Evolutionary conservation across 1,140 invertebrate genomes (phyloP).

Genomic region (Papilio machaon): DNA sequence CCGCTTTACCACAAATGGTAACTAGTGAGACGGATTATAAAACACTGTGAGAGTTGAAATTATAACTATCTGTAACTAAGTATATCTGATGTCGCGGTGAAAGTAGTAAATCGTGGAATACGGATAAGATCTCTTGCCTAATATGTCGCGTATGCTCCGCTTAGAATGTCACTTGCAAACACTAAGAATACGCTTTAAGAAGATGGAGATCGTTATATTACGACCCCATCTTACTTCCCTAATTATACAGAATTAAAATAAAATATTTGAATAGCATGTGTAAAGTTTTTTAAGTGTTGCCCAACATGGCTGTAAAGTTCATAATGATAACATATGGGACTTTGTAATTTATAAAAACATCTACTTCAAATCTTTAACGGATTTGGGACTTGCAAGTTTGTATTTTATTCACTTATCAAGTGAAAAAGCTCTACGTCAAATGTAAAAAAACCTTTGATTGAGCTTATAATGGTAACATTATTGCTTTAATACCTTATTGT

Average conservation of each 20-base stretch:
- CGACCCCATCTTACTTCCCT: neutral
- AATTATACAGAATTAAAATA: neutral
- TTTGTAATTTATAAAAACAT: neutral
- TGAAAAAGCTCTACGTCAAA: neutral
- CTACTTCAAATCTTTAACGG: neutral
- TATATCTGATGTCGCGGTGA: conserved; percentile 29
- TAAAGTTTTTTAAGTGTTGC: too few species aligned
- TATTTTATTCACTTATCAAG: neutral
- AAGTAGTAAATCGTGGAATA: conserved; percentile 35
- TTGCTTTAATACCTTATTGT: neutral
- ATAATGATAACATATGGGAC: neutral
- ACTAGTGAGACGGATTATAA: conserved; percentile 23
- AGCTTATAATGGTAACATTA: neutral
- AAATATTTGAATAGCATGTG: neutral
- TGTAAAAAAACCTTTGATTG: neutral
- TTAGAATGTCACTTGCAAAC: conserved; percentile 27
- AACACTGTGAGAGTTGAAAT: conserved; percentile 36
- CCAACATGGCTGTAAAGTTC: neutral
- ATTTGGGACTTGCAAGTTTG: neutral
- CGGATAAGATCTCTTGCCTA: conserved; percentile 39
- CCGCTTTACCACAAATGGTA: conserved; percentile 12
- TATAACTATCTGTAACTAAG: conserved; percentile 25
- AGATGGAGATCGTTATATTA: neutral
- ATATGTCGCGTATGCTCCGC: conserved; percentile 33
- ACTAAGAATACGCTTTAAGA: conserved; percentile 5